phyloP scores from a whole-genome alignment of 2,797 vertebrate species.

The Tangara arthus region DNA sequence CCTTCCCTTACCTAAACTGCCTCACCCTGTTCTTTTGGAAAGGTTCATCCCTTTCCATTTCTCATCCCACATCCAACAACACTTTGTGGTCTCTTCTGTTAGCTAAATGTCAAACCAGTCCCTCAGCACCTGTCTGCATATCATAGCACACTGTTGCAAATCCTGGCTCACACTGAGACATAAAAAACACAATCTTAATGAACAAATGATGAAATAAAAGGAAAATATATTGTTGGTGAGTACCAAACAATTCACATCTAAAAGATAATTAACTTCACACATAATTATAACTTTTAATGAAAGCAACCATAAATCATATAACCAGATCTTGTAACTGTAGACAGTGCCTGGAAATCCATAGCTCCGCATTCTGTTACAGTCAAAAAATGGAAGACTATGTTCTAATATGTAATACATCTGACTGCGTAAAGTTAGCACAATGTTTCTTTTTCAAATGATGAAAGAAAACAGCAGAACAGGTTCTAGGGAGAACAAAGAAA shows the following conservation, averaged over 20 bases:
- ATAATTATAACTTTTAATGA: background rate
- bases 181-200: background rate
- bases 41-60: background rate
- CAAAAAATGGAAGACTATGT: background rate
- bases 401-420: background rate
- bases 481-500: background rate
- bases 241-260: background rate
- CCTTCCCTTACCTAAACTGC: background rate
- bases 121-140: background rate
- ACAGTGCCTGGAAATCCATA: background rate
- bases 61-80: background rate
- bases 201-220: background rate
- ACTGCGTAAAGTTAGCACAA: background rate
- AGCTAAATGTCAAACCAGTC: background rate
- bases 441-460: background rate
- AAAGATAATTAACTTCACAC: background rate
- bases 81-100: background rate
- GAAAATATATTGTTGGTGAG: background rate
- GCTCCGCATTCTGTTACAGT: background rate
- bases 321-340: background rate
- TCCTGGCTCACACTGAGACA: background rate
- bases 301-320: background rate
- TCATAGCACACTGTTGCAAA: background rate
- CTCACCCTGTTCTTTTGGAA: background rate
- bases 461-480: background rate